A percentile compares a stretch with the other conserved stretches of the same genome.
phyloP scores from a whole-genome alignment of 2,888 invertebrate species.

The Yponomeuta sedellus region DNA sequence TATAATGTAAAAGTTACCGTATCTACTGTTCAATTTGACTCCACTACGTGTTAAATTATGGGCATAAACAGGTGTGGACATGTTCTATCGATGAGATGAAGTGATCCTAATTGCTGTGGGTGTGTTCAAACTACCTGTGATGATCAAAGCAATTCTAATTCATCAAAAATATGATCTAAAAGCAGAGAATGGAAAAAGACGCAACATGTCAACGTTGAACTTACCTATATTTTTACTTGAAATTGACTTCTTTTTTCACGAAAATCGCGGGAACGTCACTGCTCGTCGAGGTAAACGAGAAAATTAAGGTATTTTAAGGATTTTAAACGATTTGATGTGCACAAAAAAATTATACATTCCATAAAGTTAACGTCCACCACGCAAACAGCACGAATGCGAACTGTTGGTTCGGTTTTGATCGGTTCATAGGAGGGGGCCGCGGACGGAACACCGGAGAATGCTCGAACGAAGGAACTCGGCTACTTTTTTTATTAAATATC shows the following conservation, averaged over 20 bases:
- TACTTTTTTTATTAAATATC: neutral
- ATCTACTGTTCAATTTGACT: constrained; percentile 15
- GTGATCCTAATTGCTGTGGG: neutral
- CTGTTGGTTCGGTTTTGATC: constrained; percentile 63
- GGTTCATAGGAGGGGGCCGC: constrained; percentile 29
- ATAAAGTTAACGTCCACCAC: constrained; percentile 67
- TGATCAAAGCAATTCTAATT: constrained; percentile 42
- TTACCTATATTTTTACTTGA: constrained; percentile 68
- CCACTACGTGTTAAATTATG: constrained; percentile 37
- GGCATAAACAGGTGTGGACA: constrained; percentile 38
- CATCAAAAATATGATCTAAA: constrained; percentile 42
- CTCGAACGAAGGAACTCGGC: constrained; percentile 31
- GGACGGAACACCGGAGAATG: constrained; percentile 59
- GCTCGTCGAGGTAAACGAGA: constrained; percentile 46
- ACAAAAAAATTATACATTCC: constrained; percentile 73
- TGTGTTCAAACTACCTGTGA: constrained; percentile 22
- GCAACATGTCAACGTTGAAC: constrained; percentile 70
- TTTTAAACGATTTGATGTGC: constrained; percentile 68
- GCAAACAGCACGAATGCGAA: constrained; percentile 77
- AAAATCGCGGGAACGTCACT: constrained; percentile 66
- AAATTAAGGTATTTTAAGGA: constrained; percentile 71
- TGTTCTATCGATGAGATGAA: constrained; percentile 21
- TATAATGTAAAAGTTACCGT: constrained; percentile 6
- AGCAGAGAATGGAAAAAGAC: constrained; percentile 63
- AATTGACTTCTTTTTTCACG: constrained; percentile 55